phyloP scores from a whole-genome alignment of 2,113 vertebrate species.

The Oxyura jamaicensis region DNA sequence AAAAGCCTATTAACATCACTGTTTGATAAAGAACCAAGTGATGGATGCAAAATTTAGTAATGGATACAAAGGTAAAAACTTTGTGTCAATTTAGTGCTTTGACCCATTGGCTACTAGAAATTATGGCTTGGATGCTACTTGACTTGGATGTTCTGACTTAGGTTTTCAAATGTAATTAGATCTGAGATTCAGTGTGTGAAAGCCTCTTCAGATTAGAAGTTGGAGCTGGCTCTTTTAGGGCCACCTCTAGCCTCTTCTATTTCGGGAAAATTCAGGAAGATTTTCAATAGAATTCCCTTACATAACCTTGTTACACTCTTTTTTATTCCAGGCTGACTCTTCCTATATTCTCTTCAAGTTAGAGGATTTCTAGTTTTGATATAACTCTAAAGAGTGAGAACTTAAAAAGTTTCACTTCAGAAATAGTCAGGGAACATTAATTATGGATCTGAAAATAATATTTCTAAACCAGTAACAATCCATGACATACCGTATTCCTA shows the following conservation, averaged over 20 bases:
- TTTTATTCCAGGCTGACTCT: not conserved
- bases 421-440: not conserved
- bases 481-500: not conserved
- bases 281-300: not conserved
- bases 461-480: not conserved
- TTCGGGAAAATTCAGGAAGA: not conserved
- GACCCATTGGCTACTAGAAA: not conserved
- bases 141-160: not conserved
- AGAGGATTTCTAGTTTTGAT: not conserved
- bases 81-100: not conserved
- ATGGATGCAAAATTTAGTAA: not conserved
- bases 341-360: not conserved
- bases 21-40: not conserved
- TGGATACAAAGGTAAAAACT: not conserved
- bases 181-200: not conserved
- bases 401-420: not conserved
- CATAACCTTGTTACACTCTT: not conserved
- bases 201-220: not conserved
- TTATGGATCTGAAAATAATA: not conserved
- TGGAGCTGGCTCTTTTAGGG: too few relatives aligned
- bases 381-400: not conserved
- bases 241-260: too few relatives aligned
- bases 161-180: not conserved
- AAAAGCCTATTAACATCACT: rapidly evolving
- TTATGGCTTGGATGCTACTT: not conserved